Evolutionary conservation across 2,113 vertebrate genomes (phyloP).

Genomic region (Tyrannus savana): DNA sequence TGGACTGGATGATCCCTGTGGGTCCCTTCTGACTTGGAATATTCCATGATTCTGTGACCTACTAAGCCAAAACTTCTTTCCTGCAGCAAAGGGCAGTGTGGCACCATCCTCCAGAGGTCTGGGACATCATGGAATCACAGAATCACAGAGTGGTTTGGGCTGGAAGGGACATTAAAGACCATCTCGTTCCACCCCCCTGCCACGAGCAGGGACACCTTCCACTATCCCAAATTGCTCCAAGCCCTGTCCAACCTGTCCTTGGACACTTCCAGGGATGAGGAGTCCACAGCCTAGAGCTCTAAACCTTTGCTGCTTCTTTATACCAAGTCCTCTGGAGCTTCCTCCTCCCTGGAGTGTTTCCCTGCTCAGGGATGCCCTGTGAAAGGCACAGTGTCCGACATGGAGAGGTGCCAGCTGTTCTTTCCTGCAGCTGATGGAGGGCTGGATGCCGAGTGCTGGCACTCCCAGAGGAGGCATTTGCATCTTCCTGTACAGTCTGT

Average conservation of each 20-base stretch:
- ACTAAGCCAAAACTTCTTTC: neutral
- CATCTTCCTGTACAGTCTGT: neutral
- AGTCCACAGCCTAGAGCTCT: neutral
- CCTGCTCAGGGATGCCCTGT: rapidly evolving
- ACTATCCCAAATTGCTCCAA: neutral
- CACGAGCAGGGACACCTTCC: neutral
- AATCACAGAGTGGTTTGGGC: neutral
- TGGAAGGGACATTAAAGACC: neutral
- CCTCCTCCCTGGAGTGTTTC: neutral
- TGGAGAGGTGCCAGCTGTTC: neutral
- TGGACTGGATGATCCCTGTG: neutral
- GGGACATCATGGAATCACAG: neutral
- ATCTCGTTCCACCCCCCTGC: rapidly evolving
- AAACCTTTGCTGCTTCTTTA: neutral
- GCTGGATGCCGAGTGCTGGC: neutral
- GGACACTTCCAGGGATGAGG: neutral
- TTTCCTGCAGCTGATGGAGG: neutral
- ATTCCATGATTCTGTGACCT: neutral
- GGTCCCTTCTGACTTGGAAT: neutral
- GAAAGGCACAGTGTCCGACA: neutral
- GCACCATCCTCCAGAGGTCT: neutral
- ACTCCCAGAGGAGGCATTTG: neutral
- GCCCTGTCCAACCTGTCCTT: rapidly evolving
- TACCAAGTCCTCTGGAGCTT: neutral
- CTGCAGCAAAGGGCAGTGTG: neutral